Conservation (phyloP, 2,113 vertebrate species). For the Glareola pratincola region DNA sequence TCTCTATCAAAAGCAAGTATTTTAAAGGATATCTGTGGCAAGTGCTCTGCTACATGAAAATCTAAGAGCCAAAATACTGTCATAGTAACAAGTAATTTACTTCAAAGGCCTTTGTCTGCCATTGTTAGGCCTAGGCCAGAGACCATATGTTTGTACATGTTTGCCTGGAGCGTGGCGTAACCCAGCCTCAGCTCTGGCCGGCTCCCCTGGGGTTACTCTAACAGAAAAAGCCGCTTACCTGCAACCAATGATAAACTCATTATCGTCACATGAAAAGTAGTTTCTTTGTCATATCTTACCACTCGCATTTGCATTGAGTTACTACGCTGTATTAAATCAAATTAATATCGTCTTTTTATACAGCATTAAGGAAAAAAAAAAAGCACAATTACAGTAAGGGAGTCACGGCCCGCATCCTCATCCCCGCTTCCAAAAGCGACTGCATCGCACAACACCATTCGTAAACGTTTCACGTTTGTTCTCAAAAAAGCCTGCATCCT, state of each 20-base stretch:
- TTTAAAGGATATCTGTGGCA: background rate
- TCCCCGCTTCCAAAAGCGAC: background rate
- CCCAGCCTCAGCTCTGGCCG: background rate
- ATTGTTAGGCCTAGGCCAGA: background rate
- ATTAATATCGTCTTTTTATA: background rate
- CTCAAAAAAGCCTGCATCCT: background rate
- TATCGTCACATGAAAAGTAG: background rate
- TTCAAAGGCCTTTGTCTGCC: background rate
- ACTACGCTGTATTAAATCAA: background rate
- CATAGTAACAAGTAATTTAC: background rate
- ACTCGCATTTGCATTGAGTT: background rate
- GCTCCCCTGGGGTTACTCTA: background rate
- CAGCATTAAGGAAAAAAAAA: background rate
- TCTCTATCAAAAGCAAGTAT: background rate
- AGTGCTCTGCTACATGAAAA: background rate
- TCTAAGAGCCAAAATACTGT: background rate
- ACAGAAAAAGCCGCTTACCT: background rate
- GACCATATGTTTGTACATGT: background rate
- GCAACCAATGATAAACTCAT: background rate
- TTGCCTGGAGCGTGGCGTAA: background rate
- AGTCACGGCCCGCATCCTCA: background rate
- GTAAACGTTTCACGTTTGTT: rapidly evolving
- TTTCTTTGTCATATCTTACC: background rate
- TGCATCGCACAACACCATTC: background rate
- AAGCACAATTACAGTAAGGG: rapidly evolving